Evolutionary conservation across 2,888 invertebrate species (phyloP).

Genomic region (Drosophila crucigera): DNA sequence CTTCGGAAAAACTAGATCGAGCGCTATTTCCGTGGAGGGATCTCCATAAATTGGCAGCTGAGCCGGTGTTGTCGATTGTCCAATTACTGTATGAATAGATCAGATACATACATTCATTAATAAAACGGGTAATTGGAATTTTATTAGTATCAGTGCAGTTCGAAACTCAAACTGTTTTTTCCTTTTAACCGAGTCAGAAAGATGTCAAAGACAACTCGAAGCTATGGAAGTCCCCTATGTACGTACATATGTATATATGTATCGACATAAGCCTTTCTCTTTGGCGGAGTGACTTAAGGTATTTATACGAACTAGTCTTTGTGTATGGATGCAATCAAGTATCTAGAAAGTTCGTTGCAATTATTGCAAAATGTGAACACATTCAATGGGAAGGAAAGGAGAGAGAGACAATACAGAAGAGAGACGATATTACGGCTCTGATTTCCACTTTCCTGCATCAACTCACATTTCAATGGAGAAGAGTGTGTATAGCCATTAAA

Average conservation of each 20-base stretch:
- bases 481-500: constrained; percentile 12
- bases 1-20: constrained; percentile 93
- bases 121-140: constrained; percentile 1
- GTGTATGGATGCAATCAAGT: constrained; percentile 17
- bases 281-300: constrained; percentile 49
- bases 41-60: constrained; percentile 94
- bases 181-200: not conserved
- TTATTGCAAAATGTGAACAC: constrained; percentile 50
- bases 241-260: constrained; percentile 3
- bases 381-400: constrained; percentile 1
- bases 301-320: constrained; percentile 18
- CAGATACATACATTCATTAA: constrained; percentile 5
- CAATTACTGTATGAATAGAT: constrained; percentile 88
- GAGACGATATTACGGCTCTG: constrained; percentile 40
- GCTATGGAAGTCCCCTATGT: constrained; percentile 14
- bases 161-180: constrained; percentile 1
- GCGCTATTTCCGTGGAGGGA: constrained; percentile 91
- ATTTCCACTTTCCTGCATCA: constrained; percentile 51
- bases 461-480: constrained; percentile 1
- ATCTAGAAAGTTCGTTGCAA: constrained; percentile 58
- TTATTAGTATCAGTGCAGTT: constrained; percentile 15
- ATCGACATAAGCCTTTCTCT: constrained; percentile 65
- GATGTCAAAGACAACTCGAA: constrained; percentile 10
- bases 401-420: constrained; percentile 1
- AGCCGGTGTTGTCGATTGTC: constrained; percentile 92